A percentile compares a stretch with the other conserved stretches of the same genome.
Conservation (phyloP, 2,797 vertebrate species). For the Amniataba percoides region DNA sequence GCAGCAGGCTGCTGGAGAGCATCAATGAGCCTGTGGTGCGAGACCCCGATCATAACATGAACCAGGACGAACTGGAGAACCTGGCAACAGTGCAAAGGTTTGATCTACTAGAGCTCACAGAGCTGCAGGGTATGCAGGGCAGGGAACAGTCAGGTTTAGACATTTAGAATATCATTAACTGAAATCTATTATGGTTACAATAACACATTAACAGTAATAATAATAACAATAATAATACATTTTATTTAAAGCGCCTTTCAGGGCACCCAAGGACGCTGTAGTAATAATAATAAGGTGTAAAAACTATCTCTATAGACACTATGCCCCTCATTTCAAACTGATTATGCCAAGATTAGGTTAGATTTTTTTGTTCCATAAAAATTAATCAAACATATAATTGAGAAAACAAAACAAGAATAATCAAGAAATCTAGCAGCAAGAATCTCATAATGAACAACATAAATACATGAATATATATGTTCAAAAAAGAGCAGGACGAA, state of each 20-base stretch:
- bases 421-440: too few relatives aligned
- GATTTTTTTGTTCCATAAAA: too few relatives aligned
- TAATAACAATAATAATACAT: too few relatives aligned
- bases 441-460: too few relatives aligned
- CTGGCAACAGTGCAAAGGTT: conserved; percentile 94
- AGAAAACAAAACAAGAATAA: too few relatives aligned
- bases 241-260: too few relatives aligned
- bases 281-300: not conserved
- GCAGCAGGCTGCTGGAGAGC: conserved; percentile 88
- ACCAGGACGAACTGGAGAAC: conserved; percentile 95
- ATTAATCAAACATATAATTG: too few relatives aligned
- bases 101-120: not conserved
- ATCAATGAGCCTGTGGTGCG: conserved; percentile 90
- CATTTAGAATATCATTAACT: not conserved
- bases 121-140: not conserved
- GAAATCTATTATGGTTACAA: not conserved
- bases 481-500: too few relatives aligned
- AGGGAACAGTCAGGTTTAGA: not conserved
- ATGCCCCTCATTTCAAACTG: not conserved
- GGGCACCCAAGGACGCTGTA: too few relatives aligned
- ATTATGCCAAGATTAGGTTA: too few relatives aligned
- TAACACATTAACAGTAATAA: not conserved
- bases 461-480: too few relatives aligned
- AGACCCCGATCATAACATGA: conserved; percentile 90
- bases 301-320: not conserved